Evolutionary conservation across 2,888 invertebrate species (phyloP).

Genomic region (Phrixothrix hirtus): DNA sequence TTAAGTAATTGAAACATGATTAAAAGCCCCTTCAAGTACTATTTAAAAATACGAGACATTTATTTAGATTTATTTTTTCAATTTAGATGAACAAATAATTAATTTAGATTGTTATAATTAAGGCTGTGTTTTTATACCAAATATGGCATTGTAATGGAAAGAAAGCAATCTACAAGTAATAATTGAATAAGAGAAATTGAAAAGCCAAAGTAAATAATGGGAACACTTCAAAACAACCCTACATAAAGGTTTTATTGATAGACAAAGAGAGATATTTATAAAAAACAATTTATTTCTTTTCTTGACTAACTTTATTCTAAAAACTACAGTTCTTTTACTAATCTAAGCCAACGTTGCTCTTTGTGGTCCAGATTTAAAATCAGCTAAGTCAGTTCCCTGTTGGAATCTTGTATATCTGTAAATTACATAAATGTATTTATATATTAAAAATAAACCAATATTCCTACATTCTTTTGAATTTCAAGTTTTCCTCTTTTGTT

Average conservation of each 20-base stretch:
- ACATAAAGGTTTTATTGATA: conserved; percentile 27
- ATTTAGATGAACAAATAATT: too few species aligned
- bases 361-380: conserved; percentile 43
- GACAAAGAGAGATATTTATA: conserved; percentile 1
- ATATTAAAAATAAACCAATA: too few species aligned
- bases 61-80: too few species aligned
- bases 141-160: conserved; percentile 40
- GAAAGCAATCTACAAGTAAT: conserved; percentile 39
- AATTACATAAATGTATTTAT: too few species aligned
- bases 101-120: too few species aligned
- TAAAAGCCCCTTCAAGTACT: too few species aligned
- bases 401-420: conserved; percentile 53
- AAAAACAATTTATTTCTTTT: conserved; percentile 1
- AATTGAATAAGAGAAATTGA: conserved; percentile 37
- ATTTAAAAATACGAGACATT: too few species aligned
- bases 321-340: neutral
- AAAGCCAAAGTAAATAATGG: conserved; percentile 26
- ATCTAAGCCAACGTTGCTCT: conserved; percentile 50
- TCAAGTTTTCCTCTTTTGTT: conserved; percentile 67
- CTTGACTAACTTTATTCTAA: conserved; percentile 2
- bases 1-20: too few species aligned
- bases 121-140: conserved; percentile 28
- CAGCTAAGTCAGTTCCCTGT: conserved; percentile 41
- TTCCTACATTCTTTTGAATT: conserved; percentile 78
- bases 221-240: conserved; percentile 28